Evolutionary conservation across 2,797 vertebrate species (phyloP), one percentile per base, ranked within the genome.

Genomic region (Sphaeramia orbicularis): DNA sequence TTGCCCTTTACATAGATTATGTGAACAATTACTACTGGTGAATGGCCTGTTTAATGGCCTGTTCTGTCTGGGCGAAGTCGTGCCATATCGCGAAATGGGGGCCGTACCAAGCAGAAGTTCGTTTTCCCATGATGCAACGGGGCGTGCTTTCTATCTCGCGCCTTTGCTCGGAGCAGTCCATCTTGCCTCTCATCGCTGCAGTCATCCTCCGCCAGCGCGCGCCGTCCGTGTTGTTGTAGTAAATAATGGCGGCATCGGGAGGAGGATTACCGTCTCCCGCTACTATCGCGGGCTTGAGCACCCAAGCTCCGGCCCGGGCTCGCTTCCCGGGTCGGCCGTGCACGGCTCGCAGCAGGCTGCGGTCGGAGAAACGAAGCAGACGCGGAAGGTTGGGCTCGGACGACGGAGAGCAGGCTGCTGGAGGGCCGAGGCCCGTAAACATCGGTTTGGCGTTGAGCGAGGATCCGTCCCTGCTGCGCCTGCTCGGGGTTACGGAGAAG

Each of bases 221-320:
- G 91, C 91, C 83, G 57, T 81, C 74, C 67, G 76, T 91, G 91
- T 93, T 93, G 92, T 94, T 93, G 90, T 92, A 84, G 92, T 91
- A 93, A 94, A 96, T 96, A 96, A 96, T 96, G 95, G 95, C 95
- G 95, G 95, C 95, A 91, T 94, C 92, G 84, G 94, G 94, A 91
- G 92, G 92, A 60, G 94, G 91, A 92, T 92, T 93, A 90, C 78
- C 94, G 85, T 88, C 94, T 91, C 92, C 93, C 80, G 91, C 90
- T 84, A 81, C 88, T 70, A 90, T 83, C 50, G 86, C 90, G 74
- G 86, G 75, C 15, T 53, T 76, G 27, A 87, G 43, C 78, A 42
- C 57, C 21, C 81, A 73, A 58, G 18, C 77, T 2, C 71, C 78
- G 52, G 94, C 93, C 63, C 91, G 93, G 85, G 95, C 94, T 89